phyloP scores from a whole-genome alignment of 2,888 invertebrate species.

The Automeris io region DNA sequence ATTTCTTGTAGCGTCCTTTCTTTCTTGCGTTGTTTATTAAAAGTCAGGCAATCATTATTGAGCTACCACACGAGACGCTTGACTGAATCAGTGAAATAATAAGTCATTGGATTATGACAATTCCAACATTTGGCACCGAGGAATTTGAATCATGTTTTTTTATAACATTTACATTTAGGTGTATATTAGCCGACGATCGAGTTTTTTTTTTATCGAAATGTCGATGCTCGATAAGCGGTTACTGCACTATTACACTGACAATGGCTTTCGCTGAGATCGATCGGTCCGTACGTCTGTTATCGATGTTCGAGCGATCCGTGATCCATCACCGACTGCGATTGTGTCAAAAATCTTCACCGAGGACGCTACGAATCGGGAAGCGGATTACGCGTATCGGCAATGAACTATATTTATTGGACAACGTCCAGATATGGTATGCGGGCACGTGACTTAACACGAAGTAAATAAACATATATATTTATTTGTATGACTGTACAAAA shows the following conservation, averaged over 20 bases:
- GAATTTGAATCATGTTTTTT: too few species aligned
- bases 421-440: conserved; percentile 5
- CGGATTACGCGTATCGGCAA: conserved; percentile 1
- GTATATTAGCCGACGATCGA: background rate
- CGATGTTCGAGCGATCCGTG: conserved; percentile 8
- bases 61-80: too few species aligned
- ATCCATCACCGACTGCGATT: conserved; percentile 5
- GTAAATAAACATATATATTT: too few species aligned
- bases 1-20: too few species aligned
- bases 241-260: conserved; percentile 2
- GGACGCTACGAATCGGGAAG: conserved; percentile 4
- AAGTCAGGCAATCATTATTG: too few species aligned
- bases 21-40: too few species aligned
- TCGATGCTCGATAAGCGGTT: conserved; percentile 1
- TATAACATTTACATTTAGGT: background rate
- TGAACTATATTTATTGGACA: conserved; percentile 11
- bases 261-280: conserved; percentile 7
- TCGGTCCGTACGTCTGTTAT: conserved; percentile 4
- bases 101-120: too few species aligned
- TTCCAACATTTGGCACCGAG: too few species aligned
- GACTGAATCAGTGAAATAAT: too few species aligned
- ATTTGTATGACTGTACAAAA: too few species aligned
- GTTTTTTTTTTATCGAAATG: background rate
- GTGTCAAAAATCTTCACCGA: background rate
- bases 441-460: conserved; percentile 4